Conservation (phyloP, 2,797 vertebrate species). For the Champsocephalus gunnari region DNA sequence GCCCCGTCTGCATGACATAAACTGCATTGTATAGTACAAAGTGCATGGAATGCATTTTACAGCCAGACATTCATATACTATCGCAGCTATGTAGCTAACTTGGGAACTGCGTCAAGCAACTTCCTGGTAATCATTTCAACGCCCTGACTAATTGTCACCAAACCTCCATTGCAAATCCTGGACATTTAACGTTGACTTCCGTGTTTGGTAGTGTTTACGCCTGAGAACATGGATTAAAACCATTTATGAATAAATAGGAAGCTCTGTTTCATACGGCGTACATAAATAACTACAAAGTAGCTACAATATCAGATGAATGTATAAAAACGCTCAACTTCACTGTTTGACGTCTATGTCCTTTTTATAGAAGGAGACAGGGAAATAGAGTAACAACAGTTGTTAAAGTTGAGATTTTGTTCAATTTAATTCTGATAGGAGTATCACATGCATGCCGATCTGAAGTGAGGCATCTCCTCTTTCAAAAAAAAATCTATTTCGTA, state of each 20-base stretch:
- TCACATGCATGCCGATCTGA: background rate
- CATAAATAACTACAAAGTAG: too few relatives aligned
- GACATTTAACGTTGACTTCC: background rate
- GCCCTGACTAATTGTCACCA: background rate
- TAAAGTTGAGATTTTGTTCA: background rate
- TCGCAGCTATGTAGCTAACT: too few relatives aligned
- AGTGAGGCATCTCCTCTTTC: accelerated
- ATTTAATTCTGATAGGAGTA: accelerated
- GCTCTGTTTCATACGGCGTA: background rate
- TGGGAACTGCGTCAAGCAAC: too few relatives aligned
- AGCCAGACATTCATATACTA: background rate
- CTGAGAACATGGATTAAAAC: accelerated
- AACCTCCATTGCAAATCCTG: background rate
- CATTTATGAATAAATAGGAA: background rate
- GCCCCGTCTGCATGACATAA: too few relatives aligned
- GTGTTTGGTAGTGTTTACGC: background rate
- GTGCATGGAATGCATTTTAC: too few relatives aligned
- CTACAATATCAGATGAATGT: accelerated
- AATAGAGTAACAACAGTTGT: background rate
- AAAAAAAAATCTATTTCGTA: accelerated
- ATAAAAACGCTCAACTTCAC: too few relatives aligned
- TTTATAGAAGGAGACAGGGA: accelerated
- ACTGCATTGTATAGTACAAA: too few relatives aligned
- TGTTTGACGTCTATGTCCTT: accelerated
- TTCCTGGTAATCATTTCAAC: too few relatives aligned